Base-by-base conservation (phyloP, 2,113 vertebrate species). In the Cephalopterus ornatus region DNA sequence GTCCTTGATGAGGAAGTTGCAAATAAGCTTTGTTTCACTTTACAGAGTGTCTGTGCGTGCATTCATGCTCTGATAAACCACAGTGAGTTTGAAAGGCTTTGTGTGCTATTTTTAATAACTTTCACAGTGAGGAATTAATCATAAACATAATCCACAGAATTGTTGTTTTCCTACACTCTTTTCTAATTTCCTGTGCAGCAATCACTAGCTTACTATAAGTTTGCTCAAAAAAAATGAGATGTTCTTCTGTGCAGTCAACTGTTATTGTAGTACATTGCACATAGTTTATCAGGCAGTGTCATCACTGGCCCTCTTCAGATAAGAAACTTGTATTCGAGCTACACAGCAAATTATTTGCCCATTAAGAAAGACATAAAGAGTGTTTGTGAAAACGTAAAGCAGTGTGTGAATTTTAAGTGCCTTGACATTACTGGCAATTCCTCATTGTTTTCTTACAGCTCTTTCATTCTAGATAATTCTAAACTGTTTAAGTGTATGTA, bases 321-420 rank as follows among this genome's bases (percentile, higher is more conserved):
- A 93, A 85, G 63, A 63, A 90, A 52, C 46, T 81, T 47, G 24
- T 93, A 10, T 88, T 93, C 44, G 96, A 93, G 35, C 81, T 92
- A 93, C 32, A 65, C 68, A 58, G 42, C 21, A 92, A 72, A 90
- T 94, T 94, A 92, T 85, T 92, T 96, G 65, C 85, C 63, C 68
- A 84, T 95, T 93, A 91, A 73, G 75, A 74, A 39, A 93, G 75
- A 63, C 44, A n/a, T 59, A 86, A 83, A 52, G 42, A 44, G 11
- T 79, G 63, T 85, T 76, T 93, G 87, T 95, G 76, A 81, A 95
- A 95, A 93, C 3, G 2, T 91, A 92, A 92, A 87, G 11, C 20
- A 53, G 33, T 33, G n/a, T 71, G 52, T 81, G 85, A 78, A 84
- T 92, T 94, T 91, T 89, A 89, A 93, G 94, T 95, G 88, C 58